A percentile compares a stretch with the other conserved stretches of the same genome.
phyloP scores from a whole-genome alignment of 2,113 vertebrate species.

The Lanius ludovicianus region DNA sequence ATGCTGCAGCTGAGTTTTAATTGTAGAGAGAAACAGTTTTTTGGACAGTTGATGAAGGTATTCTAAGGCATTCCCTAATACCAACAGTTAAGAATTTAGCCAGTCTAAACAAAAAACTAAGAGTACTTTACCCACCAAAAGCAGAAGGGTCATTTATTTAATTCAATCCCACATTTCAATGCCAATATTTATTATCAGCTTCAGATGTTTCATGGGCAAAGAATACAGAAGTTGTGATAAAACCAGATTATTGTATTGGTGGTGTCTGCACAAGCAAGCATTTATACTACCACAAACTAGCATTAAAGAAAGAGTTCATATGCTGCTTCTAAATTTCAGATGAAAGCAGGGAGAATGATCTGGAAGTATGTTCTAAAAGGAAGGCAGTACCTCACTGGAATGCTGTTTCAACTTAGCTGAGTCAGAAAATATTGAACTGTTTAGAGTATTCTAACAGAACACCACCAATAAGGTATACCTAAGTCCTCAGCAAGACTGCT shows the following conservation, averaged over 20 bases:
- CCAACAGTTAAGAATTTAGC: not conserved
- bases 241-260: not conserved
- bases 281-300: not conserved
- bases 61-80: not conserved
- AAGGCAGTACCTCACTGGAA: not conserved
- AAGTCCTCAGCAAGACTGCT: not conserved
- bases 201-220: not conserved
- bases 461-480: fast-evolving
- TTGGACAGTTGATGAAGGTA: not conserved
- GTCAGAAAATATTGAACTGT: not conserved
- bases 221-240: not conserved
- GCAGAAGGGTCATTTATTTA: not conserved
- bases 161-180: not conserved
- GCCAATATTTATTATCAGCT: not conserved
- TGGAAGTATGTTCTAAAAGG: not conserved
- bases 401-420: not conserved
- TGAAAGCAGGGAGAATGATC: not conserved
- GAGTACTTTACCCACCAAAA: not conserved
- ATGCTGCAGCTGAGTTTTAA: not conserved
- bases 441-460: not conserved
- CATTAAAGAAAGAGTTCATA: not conserved
- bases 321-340: not conserved
- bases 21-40: not conserved
- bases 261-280: not conserved
- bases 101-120: not conserved